phyloP scores from a whole-genome alignment of 2,888 invertebrate species.

The Pharmacophagus antenor region DNA sequence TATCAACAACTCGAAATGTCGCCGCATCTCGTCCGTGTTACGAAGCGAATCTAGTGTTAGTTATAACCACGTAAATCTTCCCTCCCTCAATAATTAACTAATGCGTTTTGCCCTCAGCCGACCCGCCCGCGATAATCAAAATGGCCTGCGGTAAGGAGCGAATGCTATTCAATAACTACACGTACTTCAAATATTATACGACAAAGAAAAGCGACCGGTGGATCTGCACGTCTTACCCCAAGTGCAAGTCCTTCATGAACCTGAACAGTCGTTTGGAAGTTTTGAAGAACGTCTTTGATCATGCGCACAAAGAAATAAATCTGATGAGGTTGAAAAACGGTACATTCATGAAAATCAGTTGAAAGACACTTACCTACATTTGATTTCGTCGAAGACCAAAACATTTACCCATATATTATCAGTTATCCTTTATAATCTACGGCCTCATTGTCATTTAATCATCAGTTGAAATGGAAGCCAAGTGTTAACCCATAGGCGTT shows the following conservation, averaged over 20 bases:
- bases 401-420: too few species aligned
- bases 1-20: too few species aligned
- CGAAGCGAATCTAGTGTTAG: neutral
- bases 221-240: slow-evolving; percentile 39
- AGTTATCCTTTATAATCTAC: too few species aligned
- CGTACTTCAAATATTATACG: slow-evolving; percentile 39
- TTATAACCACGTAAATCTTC: neutral
- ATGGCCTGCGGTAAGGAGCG: slow-evolving; percentile 32
- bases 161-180: slow-evolving; percentile 36
- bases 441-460: too few species aligned
- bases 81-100: neutral
- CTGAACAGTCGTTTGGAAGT: slow-evolving; percentile 35
- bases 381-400: too few species aligned
- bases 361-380: too few species aligned
- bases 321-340: slow-evolving; percentile 12
- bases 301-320: slow-evolving; percentile 9
- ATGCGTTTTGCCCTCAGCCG: slow-evolving; percentile 9
- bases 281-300: neutral
- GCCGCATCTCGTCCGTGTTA: too few species aligned
- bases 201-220: slow-evolving; percentile 34
- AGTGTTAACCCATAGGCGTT: too few species aligned
- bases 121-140: slow-evolving; percentile 3
- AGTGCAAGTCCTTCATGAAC: slow-evolving; percentile 38
- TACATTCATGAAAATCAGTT: slow-evolving; percentile 7
- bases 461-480: too few species aligned